phyloP scores from a whole-genome alignment of 2,888 invertebrate genomes.

The Taenaris catops region DNA sequence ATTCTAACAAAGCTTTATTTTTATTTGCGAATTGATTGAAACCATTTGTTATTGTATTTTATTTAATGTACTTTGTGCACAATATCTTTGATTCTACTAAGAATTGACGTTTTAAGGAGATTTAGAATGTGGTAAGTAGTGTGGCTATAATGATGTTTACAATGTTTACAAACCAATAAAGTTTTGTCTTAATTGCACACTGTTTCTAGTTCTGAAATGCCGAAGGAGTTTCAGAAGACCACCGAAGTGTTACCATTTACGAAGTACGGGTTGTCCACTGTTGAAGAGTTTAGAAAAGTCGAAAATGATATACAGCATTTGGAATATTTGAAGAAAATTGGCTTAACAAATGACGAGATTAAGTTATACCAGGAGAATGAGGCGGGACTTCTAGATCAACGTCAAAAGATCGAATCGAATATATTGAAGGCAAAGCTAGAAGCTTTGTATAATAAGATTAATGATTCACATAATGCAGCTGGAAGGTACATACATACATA shows the following conservation, averaged over 20 bases:
- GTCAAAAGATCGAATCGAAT: constrained; percentile 47
- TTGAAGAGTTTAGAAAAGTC: constrained; percentile 58
- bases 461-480: constrained; percentile 32
- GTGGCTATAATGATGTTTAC: too few relatives aligned
- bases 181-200: too few relatives aligned
- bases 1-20: constrained; percentile 1
- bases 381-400: constrained; percentile 46
- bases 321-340: constrained; percentile 67
- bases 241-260: constrained; percentile 59
- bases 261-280: constrained; percentile 61
- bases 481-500: constrained; percentile 34
- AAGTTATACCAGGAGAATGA: constrained; percentile 68
- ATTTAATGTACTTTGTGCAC: too few relatives aligned
- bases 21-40: background rate
- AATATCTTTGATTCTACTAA: too few relatives aligned
- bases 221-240: constrained; percentile 59
- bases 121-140: background rate
- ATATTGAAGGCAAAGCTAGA: constrained; percentile 47
- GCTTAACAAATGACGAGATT: constrained; percentile 68
- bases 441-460: constrained; percentile 50
- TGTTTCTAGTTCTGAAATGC: constrained; percentile 57
- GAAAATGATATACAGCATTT: constrained; percentile 52
- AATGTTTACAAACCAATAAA: too few relatives aligned
- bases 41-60: too few relatives aligned
- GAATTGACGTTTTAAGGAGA: too few relatives aligned